Evolutionary conservation across 2,888 invertebrate genomes (phyloP).

Genomic region (Brachyptera risi): DNA sequence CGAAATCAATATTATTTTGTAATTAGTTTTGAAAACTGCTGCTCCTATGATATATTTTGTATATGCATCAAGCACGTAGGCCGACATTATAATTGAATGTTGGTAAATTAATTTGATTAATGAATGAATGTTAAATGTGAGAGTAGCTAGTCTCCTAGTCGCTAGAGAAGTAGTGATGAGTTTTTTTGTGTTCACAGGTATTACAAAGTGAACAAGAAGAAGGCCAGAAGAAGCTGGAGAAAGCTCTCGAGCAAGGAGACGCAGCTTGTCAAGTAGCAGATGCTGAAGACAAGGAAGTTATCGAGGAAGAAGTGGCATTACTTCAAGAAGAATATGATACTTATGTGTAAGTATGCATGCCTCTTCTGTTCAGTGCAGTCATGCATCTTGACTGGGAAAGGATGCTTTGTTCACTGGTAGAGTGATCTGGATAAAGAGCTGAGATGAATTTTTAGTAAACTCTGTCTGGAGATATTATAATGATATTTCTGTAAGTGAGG

Average conservation of each 20-base stretch:
- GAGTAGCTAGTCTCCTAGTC: neutral
- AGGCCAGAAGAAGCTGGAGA: constrained; percentile 77
- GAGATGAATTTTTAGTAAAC: too few relatives aligned
- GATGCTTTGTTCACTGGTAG: too few relatives aligned
- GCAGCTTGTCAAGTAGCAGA: constrained; percentile 81
- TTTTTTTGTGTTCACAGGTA: constrained; percentile 47
- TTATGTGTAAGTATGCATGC: constrained; percentile 66
- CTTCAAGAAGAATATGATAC: constrained; percentile 89
- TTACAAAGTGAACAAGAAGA: constrained; percentile 77
- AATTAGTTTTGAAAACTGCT: too few relatives aligned
- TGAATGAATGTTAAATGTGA: neutral
- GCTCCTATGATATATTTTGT: too few relatives aligned
- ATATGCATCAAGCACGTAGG: too few relatives aligned
- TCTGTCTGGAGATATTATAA: too few relatives aligned
- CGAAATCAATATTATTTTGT: too few relatives aligned
- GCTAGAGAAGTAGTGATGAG: neutral
- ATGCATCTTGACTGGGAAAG: too few relatives aligned
- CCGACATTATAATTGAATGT: too few relatives aligned
- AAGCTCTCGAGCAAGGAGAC: constrained; percentile 78
- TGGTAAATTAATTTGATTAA: neutral
- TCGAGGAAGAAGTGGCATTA: constrained; percentile 86
- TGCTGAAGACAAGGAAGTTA: constrained; percentile 81
- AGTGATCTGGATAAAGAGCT: too few relatives aligned
- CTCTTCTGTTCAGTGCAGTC: too few relatives aligned
- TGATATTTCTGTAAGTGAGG: too few relatives aligned